Percentiles rank a stretch among this genome's conserved stretches.
These are phyloP conservation scores for Bhutanitis thaidina DNA, from an alignment of 2,888 invertebrate species.

Conservation along the genomic window DNA sequence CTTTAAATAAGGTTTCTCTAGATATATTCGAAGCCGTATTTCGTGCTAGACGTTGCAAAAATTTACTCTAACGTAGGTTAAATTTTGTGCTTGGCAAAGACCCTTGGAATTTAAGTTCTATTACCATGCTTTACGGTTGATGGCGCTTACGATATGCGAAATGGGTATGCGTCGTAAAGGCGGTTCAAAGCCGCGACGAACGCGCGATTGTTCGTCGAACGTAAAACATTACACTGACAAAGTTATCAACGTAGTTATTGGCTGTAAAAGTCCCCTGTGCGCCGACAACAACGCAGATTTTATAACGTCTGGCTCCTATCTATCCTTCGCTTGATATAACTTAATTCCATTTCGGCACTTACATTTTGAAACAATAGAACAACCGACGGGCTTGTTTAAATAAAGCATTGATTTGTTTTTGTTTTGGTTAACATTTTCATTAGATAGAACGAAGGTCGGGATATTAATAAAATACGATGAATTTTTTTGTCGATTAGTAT, in stretches of 20 bases:
- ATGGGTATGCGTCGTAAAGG: not conserved
- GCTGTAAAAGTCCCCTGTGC: constrained; percentile 43
- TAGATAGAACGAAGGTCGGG: too few species aligned
- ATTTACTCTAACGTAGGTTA: too few species aligned
- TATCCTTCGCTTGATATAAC: not conserved
- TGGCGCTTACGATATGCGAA: not conserved
- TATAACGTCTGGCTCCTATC: constrained; percentile 29
- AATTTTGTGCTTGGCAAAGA: too few species aligned
- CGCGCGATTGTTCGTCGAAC: constrained; percentile 4
- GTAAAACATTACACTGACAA: constrained; percentile 43
- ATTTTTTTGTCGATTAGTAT: too few species aligned
- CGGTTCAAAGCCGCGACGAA: constrained; percentile 1
- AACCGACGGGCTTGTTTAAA: too few species aligned
- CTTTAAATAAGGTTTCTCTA: too few species aligned
- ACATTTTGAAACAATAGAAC: not conserved
- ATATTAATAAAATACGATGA: too few species aligned
- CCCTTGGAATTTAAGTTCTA: too few species aligned
- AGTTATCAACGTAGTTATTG: constrained; percentile 50
- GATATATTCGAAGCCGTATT: too few species aligned
- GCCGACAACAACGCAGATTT: constrained; percentile 40
- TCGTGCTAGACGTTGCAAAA: too few species aligned
- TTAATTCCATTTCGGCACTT: constrained; percentile 5
- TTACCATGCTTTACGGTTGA: not conserved
- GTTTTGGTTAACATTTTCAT: too few species aligned
- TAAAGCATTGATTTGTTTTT: too few species aligned